phyloP scores from a whole-genome alignment of 2,113 vertebrate species.

The Labeo rohita region DNA sequence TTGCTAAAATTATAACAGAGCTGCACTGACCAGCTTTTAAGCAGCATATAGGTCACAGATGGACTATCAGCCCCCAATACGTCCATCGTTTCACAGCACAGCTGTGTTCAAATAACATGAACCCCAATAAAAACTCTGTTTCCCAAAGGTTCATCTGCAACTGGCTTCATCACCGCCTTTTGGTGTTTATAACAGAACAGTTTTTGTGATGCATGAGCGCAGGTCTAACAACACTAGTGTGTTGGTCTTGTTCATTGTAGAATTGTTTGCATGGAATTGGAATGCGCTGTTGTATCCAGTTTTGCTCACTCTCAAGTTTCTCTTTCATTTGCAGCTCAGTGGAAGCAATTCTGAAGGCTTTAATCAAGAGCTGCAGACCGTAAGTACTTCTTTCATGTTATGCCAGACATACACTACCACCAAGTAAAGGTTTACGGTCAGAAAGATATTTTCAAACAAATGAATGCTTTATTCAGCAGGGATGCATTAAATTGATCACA shows the following conservation, averaged over 20 bases:
- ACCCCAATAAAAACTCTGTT: background rate
- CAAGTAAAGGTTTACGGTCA: background rate
- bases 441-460: background rate
- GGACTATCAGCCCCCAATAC: background rate
- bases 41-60: constrained; percentile 14
- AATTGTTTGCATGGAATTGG: constrained; percentile 3
- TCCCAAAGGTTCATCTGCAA: background rate
- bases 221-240: background rate
- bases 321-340: constrained; percentile 81
- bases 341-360: constrained; percentile 92
- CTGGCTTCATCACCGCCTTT: background rate
- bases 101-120: background rate
- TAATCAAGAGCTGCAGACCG: constrained; percentile 96
- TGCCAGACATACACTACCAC: background rate
- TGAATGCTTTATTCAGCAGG: background rate
- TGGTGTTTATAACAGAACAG: background rate
- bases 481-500: background rate
- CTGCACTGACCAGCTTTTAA: background rate
- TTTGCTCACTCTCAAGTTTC: constrained; percentile 19
- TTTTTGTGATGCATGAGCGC: background rate
- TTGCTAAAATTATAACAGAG: background rate
- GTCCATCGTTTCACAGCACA: background rate
- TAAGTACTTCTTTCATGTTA: constrained; percentile 78
- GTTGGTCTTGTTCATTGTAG: background rate
- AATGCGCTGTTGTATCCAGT: background rate